Percentiles rank a stretch among this genome's conserved stretches.
Conservation (phyloP, 2,888 invertebrate genomes). For the Euzetes globulus region DNA sequence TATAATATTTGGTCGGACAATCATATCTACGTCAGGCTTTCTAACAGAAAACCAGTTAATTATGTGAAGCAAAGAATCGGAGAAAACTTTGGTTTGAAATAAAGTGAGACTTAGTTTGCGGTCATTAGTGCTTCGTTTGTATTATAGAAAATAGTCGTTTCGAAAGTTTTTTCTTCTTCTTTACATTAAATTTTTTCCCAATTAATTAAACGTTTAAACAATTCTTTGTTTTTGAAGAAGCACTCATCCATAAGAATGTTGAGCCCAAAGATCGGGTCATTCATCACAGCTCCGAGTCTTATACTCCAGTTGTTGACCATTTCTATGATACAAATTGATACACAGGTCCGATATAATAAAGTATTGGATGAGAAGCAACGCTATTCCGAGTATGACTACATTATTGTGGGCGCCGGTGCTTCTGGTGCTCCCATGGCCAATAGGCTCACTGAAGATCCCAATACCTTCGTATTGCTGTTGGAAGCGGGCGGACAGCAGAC, state of each 20-base stretch:
- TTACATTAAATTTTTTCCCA: neutral
- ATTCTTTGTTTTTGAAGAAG: neutral
- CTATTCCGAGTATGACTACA: neutral
- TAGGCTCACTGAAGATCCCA: neutral
- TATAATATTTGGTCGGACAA: too few relatives aligned
- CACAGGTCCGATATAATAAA: neutral
- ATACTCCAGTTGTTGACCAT: conserved; percentile 3
- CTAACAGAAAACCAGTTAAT: too few relatives aligned
- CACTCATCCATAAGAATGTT: neutral
- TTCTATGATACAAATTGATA: neutral
- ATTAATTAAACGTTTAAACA: neutral
- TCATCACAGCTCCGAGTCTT: neutral
- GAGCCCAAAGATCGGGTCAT: neutral
- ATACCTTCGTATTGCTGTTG: neutral
- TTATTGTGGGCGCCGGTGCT: neutral
- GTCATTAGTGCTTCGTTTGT: neutral
- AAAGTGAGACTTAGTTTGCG: neutral
- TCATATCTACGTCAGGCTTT: too few relatives aligned
- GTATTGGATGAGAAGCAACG: neutral
- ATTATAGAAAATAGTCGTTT: neutral
- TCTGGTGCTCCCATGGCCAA: conserved; percentile 3
- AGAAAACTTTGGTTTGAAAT: too few relatives aligned
- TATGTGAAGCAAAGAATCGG: too few relatives aligned
- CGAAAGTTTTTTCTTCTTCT: neutral
- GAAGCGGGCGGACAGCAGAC: neutral